A percentile compares a stretch with the other conserved stretches of the same genome.
Conservation (phyloP, 1,140 invertebrate species). For the Lepidostoma basale region DNA sequence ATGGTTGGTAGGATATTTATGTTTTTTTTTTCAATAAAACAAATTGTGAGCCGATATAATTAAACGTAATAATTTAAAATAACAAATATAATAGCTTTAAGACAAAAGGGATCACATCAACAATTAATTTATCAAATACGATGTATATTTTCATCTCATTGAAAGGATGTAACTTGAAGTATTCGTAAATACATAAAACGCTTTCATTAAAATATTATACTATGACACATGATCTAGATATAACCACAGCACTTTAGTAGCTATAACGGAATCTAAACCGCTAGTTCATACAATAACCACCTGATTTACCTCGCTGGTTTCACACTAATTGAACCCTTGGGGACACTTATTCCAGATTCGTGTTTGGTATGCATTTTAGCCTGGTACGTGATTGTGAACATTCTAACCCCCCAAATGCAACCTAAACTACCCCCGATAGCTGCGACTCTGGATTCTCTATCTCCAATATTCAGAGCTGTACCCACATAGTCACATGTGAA, state of each 20-base stretch:
- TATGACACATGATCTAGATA: background rate
- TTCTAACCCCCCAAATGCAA: slow-evolving; percentile 9
- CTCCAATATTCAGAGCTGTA: too few relatives aligned
- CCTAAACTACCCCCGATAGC: background rate
- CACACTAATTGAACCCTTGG: background rate
- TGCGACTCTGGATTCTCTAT: too few relatives aligned
- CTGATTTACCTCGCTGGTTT: slow-evolving; percentile 8
- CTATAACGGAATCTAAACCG: too few relatives aligned
- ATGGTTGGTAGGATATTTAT: too few relatives aligned
- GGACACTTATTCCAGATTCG: background rate
- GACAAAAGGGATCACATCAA: too few relatives aligned
- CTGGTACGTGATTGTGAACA: slow-evolving; percentile 14
- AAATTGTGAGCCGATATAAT: too few relatives aligned
- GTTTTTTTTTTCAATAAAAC: too few relatives aligned
- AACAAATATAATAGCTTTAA: too few relatives aligned
- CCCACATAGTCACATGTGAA: too few relatives aligned
- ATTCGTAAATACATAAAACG: background rate
- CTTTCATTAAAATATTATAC: background rate
- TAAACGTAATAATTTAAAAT: too few relatives aligned
- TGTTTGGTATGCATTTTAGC: background rate
- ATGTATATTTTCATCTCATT: too few relatives aligned
- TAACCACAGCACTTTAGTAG: background rate
- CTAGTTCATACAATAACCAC: background rate
- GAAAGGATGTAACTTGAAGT: background rate
- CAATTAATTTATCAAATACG: too few relatives aligned